Evolutionary conservation across 2,797 vertebrate species (phyloP), one percentile per base, ranked within the genome.

Genomic region (Emydoidea blandingii): DNA sequence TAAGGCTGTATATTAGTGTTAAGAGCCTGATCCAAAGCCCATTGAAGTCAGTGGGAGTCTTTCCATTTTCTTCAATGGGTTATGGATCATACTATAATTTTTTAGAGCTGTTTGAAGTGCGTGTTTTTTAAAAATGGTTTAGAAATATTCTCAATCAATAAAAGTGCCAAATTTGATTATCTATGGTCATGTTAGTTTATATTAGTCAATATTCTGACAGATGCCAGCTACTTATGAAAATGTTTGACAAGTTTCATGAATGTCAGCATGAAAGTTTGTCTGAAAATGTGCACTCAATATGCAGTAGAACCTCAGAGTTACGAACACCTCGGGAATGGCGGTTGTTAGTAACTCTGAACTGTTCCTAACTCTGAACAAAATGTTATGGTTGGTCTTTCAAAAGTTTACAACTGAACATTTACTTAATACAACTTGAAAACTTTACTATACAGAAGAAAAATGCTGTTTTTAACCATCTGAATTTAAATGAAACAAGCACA

Each of bases 201-300:
- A 53, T 53, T 49, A 89, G 49, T 14, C 81, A 95, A 52, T 7
- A 3, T 85, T 93, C 68, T 68, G 88, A 88, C 89, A 81, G 79
- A 79, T 82, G 31, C 31, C 37, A 44, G 23, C 41, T 89, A 1
- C 81, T 91, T 91, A 29, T 83, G 74, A 86, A 79, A 49, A 56
- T 86, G 3, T 79, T 52, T 59, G 16, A 89, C 81, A 79, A 47
- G 5, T 21, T 52, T 95, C 79, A n/a, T 8, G 9, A 0, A 3
- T 74, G 12, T n/a, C 41, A 81, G 49, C 5, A 62, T 76, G 25
- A 14, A 31, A 47, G 3, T 78, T 81, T 57, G 7, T 79, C 27
- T 29, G 47, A 90, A 54, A 6, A 8, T 47, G 65, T 74, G 5
- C 14, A n/a, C 15, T 85, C 79, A 8, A 31, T 31, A 9, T 79